A percentile compares a stretch with the other conserved stretches of the same genome.
Conservation (phyloP, 2,797 vertebrate genomes). For the Petrocephalus sullivani region DNA sequence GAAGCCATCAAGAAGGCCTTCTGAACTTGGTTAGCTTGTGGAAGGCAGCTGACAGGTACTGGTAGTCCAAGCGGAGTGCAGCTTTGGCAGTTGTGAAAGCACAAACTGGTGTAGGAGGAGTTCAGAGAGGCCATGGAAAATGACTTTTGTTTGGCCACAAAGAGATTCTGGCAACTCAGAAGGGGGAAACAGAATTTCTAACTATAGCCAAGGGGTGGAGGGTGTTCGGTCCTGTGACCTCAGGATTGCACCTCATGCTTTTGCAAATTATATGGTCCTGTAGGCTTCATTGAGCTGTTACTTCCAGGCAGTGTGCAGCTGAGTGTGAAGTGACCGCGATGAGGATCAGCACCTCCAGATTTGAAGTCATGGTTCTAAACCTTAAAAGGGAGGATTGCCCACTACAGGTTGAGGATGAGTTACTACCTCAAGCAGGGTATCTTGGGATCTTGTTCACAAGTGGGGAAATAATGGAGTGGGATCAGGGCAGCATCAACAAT, state of each 20-base stretch:
- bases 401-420: background rate
- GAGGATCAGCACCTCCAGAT: background rate
- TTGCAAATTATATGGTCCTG: background rate
- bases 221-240: background rate
- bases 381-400: background rate
- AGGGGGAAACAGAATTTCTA: background rate
- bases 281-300: background rate
- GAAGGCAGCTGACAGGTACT: background rate
- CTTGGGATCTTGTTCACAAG: background rate
- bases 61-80: background rate
- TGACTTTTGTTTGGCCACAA: background rate
- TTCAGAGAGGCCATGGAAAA: background rate
- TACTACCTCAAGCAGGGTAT: background rate
- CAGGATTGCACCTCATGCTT: background rate
- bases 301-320: background rate
- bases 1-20: background rate
- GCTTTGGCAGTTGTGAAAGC: background rate
- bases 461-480: background rate
- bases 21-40: background rate
- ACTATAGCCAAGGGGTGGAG: background rate
- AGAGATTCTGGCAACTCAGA: background rate
- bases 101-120: background rate
- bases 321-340: background rate
- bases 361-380: background rate
- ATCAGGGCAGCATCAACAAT: background rate